Evolutionary conservation across 2,888 invertebrate genomes (phyloP).

Genomic region (Aphidoletes aphidimyza): DNA sequence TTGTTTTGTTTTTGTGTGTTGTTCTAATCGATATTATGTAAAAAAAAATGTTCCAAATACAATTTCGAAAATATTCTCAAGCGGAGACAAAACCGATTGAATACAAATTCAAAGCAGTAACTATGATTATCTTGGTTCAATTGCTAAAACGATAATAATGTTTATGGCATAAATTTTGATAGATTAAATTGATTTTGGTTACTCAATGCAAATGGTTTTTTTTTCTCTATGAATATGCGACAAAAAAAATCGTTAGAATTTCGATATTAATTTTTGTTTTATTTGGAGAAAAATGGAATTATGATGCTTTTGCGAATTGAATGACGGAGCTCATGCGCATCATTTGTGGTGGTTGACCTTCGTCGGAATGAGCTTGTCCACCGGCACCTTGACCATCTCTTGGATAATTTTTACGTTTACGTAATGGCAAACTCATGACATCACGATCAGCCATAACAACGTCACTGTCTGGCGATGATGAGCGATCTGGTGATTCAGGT

Average conservation of each 20-base stretch:
- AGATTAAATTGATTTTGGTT: neutral
- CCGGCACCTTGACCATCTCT: constrained; percentile 70
- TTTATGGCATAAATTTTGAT: neutral
- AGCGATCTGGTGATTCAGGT: constrained; percentile 67
- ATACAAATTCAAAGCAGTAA: constrained; percentile 1
- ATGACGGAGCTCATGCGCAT: constrained; percentile 79
- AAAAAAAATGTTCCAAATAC: too few species aligned
- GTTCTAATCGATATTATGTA: too few species aligned
- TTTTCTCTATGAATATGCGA: too few species aligned
- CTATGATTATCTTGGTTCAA: neutral
- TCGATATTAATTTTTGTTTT: neutral
- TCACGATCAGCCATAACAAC: constrained; percentile 69
- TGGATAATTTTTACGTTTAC: constrained; percentile 83
- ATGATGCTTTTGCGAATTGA: constrained; percentile 81
- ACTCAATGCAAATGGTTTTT: neutral
- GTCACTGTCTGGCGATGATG: constrained; percentile 70
- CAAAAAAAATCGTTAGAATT: neutral
- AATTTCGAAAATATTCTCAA: neutral
- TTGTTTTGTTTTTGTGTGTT: neutral
- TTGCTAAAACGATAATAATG: neutral
- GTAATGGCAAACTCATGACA: constrained; percentile 76
- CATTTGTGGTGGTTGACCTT: constrained; percentile 60
- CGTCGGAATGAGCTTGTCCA: constrained; percentile 58
- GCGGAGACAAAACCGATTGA: neutral
- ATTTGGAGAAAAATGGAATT: constrained; percentile 61